phyloP scores from a whole-genome alignment of 2,113 vertebrate species.

The Carollia perspicillata region DNA sequence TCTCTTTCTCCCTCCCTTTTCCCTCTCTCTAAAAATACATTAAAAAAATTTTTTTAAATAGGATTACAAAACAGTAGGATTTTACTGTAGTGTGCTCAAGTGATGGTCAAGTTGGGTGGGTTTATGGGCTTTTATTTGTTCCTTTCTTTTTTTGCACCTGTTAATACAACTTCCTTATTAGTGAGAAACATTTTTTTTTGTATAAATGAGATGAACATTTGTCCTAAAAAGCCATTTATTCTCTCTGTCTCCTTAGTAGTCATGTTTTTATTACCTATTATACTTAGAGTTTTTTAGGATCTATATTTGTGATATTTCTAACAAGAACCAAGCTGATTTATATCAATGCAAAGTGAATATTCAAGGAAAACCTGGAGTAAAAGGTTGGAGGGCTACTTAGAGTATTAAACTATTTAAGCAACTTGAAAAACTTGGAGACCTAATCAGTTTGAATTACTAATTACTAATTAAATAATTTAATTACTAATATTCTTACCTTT shows the following conservation, averaged over 20 bases:
- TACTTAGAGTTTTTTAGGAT: conserved; percentile 7
- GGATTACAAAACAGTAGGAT: background rate
- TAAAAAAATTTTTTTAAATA: background rate
- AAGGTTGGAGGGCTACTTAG: background rate
- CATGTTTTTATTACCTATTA: background rate
- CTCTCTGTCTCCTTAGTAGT: background rate
- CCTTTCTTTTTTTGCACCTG: background rate
- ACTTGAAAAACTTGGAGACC: background rate
- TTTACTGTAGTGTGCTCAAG: background rate
- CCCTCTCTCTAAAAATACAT: too few relatives aligned
- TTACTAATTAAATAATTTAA: background rate
- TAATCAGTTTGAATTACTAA: conserved; percentile 18
- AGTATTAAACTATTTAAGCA: background rate
- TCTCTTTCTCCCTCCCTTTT: too few relatives aligned
- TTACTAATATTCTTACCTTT: background rate
- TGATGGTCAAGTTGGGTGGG: background rate
- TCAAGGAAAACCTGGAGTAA: background rate
- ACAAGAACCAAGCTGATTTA: background rate
- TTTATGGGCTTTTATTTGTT: background rate
- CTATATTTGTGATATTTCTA: background rate
- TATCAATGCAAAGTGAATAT: background rate
- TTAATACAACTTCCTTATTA: background rate
- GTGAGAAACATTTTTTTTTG: background rate
- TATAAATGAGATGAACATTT: conserved; percentile 16
- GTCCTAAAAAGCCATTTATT: background rate